phyloP scores from a whole-genome alignment of 2,888 invertebrate genomes.

The Platycnemis pennipes region DNA sequence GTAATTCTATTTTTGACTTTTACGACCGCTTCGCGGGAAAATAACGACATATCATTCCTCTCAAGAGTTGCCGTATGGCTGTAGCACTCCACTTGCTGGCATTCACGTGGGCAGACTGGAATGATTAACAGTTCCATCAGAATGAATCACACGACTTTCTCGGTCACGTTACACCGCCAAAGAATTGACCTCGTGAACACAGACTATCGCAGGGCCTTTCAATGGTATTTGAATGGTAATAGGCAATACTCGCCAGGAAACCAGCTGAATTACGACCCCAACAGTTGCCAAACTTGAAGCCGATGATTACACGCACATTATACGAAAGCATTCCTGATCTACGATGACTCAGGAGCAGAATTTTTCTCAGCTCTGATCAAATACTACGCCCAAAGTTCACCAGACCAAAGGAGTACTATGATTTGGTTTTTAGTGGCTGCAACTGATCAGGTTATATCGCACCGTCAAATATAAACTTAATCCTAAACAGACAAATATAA shows the following conservation, averaged over 20 bases:
- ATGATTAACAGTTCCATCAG: not conserved
- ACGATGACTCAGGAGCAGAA: not conserved
- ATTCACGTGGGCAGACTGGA: not conserved
- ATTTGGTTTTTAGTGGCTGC: no score
- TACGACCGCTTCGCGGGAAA: no score
- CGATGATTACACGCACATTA: not conserved
- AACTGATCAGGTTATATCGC: no score
- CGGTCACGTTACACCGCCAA: not conserved
- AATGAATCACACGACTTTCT: slow-evolving; percentile 1
- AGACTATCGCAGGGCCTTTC: not conserved
- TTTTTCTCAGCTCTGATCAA: not conserved
- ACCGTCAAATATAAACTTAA: no score
- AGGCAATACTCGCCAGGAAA: not conserved
- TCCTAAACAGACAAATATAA: no score
- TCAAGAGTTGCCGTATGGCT: not conserved
- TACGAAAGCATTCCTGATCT: not conserved
- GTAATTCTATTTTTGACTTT: no score
- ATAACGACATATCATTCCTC: not conserved
- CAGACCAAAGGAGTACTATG: no score
- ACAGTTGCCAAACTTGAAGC: not conserved
- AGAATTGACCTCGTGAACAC: not conserved
- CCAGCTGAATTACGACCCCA: not conserved
- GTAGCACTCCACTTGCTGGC: no score
- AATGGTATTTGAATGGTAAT: not conserved
- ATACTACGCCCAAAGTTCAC: not conserved